Percentiles rank a stretch among this genome's conserved stretches.
phyloP scores from a whole-genome alignment of 2,113 vertebrate genomes.

The Muscicapa adusta region DNA sequence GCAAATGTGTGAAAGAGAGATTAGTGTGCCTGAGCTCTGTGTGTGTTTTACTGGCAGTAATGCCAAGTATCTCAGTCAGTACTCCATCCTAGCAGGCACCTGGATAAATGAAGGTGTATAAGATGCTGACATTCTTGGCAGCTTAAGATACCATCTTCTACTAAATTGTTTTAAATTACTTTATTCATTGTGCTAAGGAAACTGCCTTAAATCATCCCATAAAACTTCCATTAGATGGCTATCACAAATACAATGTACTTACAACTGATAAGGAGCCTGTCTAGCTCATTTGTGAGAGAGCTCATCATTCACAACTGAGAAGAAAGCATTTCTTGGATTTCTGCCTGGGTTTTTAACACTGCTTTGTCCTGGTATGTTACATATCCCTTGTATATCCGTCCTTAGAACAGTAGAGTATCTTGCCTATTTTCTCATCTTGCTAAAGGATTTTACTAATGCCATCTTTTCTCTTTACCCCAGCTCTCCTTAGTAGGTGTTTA shows the following conservation, averaged over 20 bases:
- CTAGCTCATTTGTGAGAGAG: not conserved
- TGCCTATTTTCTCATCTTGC: not conserved
- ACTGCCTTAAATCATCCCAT: not conserved
- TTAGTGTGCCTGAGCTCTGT: not conserved
- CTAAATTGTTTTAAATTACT: not conserved
- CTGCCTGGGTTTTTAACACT: not conserved
- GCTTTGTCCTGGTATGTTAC: not conserved
- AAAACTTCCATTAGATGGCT: not conserved
- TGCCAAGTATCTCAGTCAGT: not conserved
- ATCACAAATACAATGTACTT: not conserved
- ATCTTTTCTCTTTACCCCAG: not conserved
- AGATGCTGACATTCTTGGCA: not conserved
- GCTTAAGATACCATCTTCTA: not conserved
- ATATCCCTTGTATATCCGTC: not conserved
- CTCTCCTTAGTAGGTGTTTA: not conserved
- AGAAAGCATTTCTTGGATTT: not conserved
- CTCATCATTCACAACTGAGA: not conserved
- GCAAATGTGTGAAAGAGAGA: not conserved
- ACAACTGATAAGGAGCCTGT: not conserved
- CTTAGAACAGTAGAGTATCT: not conserved
- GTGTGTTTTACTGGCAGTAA: not conserved
- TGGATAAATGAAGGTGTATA: not conserved
- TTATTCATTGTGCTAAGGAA: not conserved
- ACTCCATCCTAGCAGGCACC: not conserved
- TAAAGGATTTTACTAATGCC: not conserved